These are phyloP conservation scores for Cantharis lateralis DNA, from an alignment of 2,888 invertebrate species.

Conservation along the genomic window DNA sequence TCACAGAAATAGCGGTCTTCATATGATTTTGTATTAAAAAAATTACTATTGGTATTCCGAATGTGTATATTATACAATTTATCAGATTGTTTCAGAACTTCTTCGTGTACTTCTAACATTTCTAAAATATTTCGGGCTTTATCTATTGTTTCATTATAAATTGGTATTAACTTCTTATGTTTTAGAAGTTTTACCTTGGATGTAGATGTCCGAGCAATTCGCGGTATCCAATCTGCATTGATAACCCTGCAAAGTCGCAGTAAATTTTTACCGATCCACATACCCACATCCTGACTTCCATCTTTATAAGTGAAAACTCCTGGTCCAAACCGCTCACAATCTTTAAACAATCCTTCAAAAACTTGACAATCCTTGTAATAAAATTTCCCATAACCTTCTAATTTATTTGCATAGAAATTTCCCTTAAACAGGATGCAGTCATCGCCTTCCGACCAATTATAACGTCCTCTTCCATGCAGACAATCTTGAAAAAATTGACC, in stretches of 20 bases:
- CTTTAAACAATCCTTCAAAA: conserved; percentile 56
- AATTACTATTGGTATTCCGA: conserved; percentile 44
- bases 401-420: conserved; percentile 57
- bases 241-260: conserved; percentile 51
- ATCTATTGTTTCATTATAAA: conserved; percentile 34
- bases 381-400: conserved; percentile 62
- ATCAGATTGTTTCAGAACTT: conserved; percentile 30
- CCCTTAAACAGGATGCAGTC: conserved; percentile 57
- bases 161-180: conserved; percentile 45
- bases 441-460: conserved; percentile 50
- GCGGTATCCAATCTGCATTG: conserved; percentile 41
- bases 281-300: conserved; percentile 60
- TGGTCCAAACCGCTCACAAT: conserved; percentile 63
- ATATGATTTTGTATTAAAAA: conserved; percentile 46
- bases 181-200: conserved; percentile 46
- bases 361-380: conserved; percentile 58
- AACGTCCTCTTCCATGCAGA: conserved; percentile 60
- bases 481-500: conserved; percentile 57
- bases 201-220: conserved; percentile 38
- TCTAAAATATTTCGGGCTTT: conserved; percentile 37
- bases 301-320: conserved; percentile 58
- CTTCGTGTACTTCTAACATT: conserved; percentile 35
- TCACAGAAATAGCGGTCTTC: conserved; percentile 42
- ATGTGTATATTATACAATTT: conserved; percentile 44
- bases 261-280: conserved; percentile 60